These are phyloP conservation scores for Phalanger gymnotis DNA, from an alignment of 2,797 vertebrate genomes.

Conservation along the genomic window DNA sequence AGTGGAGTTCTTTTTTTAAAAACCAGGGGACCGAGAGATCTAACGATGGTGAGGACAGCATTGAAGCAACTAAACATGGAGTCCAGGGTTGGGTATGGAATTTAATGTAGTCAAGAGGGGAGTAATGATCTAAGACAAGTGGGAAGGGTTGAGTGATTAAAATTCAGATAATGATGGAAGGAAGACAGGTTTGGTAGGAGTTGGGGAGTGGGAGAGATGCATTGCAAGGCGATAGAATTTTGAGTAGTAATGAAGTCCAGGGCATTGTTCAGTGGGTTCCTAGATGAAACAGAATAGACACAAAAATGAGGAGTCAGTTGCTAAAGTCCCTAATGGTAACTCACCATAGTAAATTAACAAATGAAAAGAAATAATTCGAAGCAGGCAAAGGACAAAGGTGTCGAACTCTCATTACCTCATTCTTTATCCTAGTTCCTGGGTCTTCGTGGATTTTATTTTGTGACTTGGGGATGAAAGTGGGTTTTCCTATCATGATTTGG, in stretches of 20 bases:
- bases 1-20: not conserved
- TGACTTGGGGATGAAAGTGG: not conserved
- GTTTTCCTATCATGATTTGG: not conserved
- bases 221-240: not conserved
- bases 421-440: not conserved
- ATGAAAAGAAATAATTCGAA: not conserved
- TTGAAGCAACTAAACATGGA: not conserved
- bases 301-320: not conserved
- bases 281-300: not conserved
- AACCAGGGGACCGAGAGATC: not conserved
- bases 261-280: not conserved
- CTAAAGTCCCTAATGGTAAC: not conserved
- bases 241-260: not conserved
- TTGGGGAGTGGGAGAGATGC: not conserved
- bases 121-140: not conserved
- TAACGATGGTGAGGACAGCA: not conserved
- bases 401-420: not conserved
- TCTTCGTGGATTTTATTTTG: not conserved
- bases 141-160: not conserved
- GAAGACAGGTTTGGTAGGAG: not conserved
- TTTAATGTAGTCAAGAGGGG: not conserved
- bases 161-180: not conserved
- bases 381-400: not conserved
- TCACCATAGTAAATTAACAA: not conserved
- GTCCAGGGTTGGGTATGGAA: not conserved